Base-by-base conservation (phyloP, 2,888 invertebrate genomes). In the Lycia hirtaria region DNA sequence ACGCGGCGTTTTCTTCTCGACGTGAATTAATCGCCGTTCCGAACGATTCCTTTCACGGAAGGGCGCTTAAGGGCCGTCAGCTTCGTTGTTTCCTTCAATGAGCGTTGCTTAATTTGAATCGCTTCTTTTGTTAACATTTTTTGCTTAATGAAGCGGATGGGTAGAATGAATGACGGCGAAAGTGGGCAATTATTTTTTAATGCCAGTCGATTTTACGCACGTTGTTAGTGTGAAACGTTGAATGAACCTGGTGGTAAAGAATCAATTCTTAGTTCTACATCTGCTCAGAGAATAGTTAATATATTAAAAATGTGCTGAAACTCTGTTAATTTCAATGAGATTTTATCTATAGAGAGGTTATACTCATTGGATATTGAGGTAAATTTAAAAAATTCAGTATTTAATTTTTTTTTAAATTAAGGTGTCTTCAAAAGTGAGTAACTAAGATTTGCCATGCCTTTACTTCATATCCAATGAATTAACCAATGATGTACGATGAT, bases 11-110 rank as follows among this genome's bases (percentile, higher is more conserved):
- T 64, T 71, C 64, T 63, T 62, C 63, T 67, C 62, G 76, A 78
- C 77, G 70, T 71, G 76, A 83, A 87, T 87, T 88, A 88, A 87
- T 87, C 82, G 85, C 77, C 14, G 61, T 24, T 40, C 40, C 45
- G 45, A 51, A 45, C 50, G 60, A 63, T 63, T 65, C 67, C 62
- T 68, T 68, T 59, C 62, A 63, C 65, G 67, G 65, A 61, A 66
- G 60, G 62, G 59, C 60, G 62, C 57, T 67, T 67, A 64, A 69
- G 65, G 68, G 65, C 60, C 62, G 64, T 73, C 79, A 75, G 81
- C 80, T 78, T 59, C 63, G 69, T 76, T 81, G 80, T 84, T 83
- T 75, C 79, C 75, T 82, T 75, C 73, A 80, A 79, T 78, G 74
- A 80, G 78, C 75, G 73, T 71, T 65, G 71, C 68, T 78, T 78